Conservation (phyloP, 2,888 invertebrate genomes). For the Scelioninae gen. 2 region DNA sequence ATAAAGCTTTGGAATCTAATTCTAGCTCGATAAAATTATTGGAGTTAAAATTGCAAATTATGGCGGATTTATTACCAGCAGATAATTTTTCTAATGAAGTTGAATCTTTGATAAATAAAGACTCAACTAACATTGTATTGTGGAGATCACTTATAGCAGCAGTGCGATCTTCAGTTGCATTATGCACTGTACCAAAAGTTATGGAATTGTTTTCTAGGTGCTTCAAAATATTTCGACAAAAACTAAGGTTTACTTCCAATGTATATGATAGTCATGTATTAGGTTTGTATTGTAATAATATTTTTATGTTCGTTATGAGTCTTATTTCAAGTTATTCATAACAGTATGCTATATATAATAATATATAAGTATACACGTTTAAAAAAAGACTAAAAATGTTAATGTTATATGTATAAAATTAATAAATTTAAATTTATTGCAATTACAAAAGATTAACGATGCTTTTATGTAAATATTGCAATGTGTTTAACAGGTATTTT, state of each 20-base stretch:
- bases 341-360: too few species aligned
- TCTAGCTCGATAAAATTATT: conserved; percentile 77
- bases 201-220: conserved; percentile 78
- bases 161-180: conserved; percentile 79
- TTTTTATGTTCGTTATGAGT: too few species aligned
- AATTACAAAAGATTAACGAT: too few species aligned
- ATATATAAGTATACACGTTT: too few species aligned
- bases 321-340: too few species aligned
- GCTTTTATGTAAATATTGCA: too few species aligned
- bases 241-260: conserved; percentile 64
- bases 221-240: conserved; percentile 75
- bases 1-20: conserved; percentile 79
- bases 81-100: conserved; percentile 78
- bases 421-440: too few species aligned
- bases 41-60: conserved; percentile 75
- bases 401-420: too few species aligned
- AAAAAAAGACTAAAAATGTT: too few species aligned
- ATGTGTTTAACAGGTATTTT: conserved; percentile 69
- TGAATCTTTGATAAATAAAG: conserved; percentile 76
- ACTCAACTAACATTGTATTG: conserved; percentile 73
- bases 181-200: conserved; percentile 79
- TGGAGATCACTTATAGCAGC: conserved; percentile 78
- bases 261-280: conserved; percentile 68
- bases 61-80: conserved; percentile 77
- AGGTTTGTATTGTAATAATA: too few species aligned